Evolutionary conservation across 2,113 vertebrate genomes (phyloP), one percentile per base, ranked within the genome.

Genomic region (Tretioscincus oriximinensis): DNA sequence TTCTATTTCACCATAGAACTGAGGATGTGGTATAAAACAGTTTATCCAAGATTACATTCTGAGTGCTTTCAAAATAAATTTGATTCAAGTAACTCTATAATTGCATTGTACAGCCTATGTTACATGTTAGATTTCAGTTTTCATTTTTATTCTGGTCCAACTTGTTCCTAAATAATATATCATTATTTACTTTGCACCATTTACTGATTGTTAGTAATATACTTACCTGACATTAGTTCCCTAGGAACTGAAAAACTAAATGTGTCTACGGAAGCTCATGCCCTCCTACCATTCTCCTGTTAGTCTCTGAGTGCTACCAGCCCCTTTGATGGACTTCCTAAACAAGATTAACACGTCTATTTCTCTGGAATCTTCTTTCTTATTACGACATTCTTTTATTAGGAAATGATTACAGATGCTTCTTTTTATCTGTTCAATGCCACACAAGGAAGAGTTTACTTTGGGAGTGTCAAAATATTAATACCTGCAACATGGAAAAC

Each of bases 381-480:
- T 26, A 16, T 69, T 45, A 20, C 20, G 60, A 45, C 26, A 5
- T 75, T 86, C 82, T 87, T 5, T 21, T 68, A 88, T 21, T 49
- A 95, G 95, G 90, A 93, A 71, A 94, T 95, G 93, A 69, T 95
- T 79, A 89, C 80, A 1, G 89, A 92, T 47, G 93, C 94, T 60
- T 95, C 94, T 26, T 77, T 70, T 49, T 94, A 93, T 72, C 82
- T 96, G 31, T 93, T 94, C 82, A 90, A 85, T 79, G 93, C 94
- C 60, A 92, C 94, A 9, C 88, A 93, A 63, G 90, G 88, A 82
- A 93, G 92, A 85, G 83, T 93, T 20, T 94, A 90, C 89, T 94
- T 92, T 82, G 93, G 91, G 86, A 90, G 88, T 21, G 74, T 93
- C 35, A 95, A 92, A 69, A 93, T 95, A 79, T 87, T 95, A 74